These are phyloP conservation scores for Phenganax subtilis DNA, from an alignment of 92 coral and sea anemone species.

Conservation along the genomic window DNA sequence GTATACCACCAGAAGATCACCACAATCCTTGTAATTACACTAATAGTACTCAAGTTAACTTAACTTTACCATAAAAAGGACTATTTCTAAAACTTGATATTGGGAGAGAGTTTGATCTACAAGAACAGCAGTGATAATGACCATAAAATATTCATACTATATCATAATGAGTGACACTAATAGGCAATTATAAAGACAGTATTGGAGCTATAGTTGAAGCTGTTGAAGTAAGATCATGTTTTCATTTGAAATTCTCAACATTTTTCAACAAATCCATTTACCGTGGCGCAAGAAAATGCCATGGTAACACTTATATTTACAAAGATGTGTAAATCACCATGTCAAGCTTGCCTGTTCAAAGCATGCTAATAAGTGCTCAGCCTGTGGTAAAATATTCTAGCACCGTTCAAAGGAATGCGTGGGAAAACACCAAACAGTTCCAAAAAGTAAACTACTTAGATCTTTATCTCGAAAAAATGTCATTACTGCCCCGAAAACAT, in stretches of 20 bases:
- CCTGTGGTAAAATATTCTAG: slow-evolving; percentile 20
- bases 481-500: not conserved
- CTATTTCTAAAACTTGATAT: too few relatives aligned
- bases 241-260: slow-evolving; percentile 1
- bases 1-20: not conserved
- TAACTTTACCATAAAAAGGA: too few relatives aligned
- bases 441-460: slow-evolving; percentile 4
- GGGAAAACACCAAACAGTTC: slow-evolving; percentile 15
- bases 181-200: slow-evolving; percentile 10
- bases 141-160: not conserved
- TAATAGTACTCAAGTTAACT: too few relatives aligned
- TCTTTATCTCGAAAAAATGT: not conserved
- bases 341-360: not conserved
- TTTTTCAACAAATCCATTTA: not conserved
- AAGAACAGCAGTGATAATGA: not conserved
- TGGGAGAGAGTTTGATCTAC: not conserved
- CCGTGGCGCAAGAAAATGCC: slow-evolving; percentile 7
- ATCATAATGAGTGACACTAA: not conserved
- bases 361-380: not conserved
- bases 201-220: not conserved
- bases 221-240: not conserved
- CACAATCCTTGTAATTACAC: too few relatives aligned
- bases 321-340: not conserved
- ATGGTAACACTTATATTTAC: slow-evolving; percentile 23
- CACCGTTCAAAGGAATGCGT: slow-evolving; percentile 26